phyloP scores from a whole-genome alignment of 2,113 vertebrate species.

The Thalassarche chlororhynchos region DNA sequence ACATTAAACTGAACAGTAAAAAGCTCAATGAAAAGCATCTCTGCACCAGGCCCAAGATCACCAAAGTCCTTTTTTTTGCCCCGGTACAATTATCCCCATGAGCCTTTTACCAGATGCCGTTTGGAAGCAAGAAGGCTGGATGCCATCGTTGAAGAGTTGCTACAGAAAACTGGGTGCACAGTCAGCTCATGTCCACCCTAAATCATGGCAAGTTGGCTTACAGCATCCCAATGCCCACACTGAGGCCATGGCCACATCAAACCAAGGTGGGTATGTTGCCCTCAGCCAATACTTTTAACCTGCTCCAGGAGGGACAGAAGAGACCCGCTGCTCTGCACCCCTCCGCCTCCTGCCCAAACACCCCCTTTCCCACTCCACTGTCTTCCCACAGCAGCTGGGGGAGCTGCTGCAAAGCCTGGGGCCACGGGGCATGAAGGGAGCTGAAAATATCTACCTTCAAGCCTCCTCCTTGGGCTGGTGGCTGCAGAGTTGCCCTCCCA shows the following conservation, averaged over 20 bases:
- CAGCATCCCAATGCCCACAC: neutral
- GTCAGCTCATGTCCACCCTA: neutral
- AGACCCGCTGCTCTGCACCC: neutral
- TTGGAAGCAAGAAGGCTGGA: neutral
- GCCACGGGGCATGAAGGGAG: fast-evolving
- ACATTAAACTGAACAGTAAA: neutral
- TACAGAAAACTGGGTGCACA: neutral
- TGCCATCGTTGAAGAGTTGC: neutral
- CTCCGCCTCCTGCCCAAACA: neutral
- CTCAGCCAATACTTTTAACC: neutral
- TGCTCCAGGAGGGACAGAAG: neutral
- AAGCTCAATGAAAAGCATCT: neutral
- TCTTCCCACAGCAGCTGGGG: neutral
- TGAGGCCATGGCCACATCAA: neutral
- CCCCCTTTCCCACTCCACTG: neutral
- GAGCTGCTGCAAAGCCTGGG: neutral
- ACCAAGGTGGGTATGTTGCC: neutral
- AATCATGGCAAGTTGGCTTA: neutral
- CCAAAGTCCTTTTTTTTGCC: neutral
- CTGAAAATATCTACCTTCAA: neutral
- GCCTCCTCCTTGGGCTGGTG: neutral
- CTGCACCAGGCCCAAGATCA: neutral
- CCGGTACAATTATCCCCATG: fast-evolving
- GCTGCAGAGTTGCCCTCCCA: neutral
- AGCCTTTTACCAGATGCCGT: neutral